Evolutionary conservation across 1,140 invertebrate genomes (phyloP), one percentile per base, ranked within the genome.

Genomic region (Globodera rostochiensis): DNA sequence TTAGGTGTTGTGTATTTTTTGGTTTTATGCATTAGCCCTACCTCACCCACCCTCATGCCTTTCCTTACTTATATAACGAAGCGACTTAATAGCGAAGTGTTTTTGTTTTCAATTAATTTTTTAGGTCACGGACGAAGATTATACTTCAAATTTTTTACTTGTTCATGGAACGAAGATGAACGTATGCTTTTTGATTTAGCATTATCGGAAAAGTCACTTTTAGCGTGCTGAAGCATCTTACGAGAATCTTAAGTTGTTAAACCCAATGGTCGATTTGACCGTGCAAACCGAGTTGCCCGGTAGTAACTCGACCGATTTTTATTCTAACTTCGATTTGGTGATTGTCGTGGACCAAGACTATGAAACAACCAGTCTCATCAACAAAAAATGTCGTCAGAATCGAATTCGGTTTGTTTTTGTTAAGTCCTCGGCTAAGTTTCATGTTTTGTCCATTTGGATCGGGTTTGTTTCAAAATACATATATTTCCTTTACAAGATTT

Each of bases 241-340:
- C 64, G 89, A 92, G 78, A 92, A 94, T 86, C 94, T 94, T 0
- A 93, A 94, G 89, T 93, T 93, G 70, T 92, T 98, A 71, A 98
- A 98, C 91, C 95, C 95, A 0, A 95, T 97, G 93, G 97, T 98
- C 0, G 92, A 94, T 81, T 93, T 98, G 8, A 92, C 90, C 1
- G 92, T 93, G 19, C 94, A 96, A 87, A 92, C 92, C 1, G 90
- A 91, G 0, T 92, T 93, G 71, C 85, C 93, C 21, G 91, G 93
- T 25, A 92, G 93, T 53, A 92, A 94, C 80, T 81, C 80, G 46
- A 90, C 91, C 45, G 92, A 92, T 36, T 97, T 93, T 90, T 97
- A 95, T 86, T 91, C 91, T 45, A 86, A 93, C 36, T 98, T 95
- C 90, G 93, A 95, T 90, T 93, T 98, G 1, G 93, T 98, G 0